A percentile compares a stretch with the other conserved stretches of the same genome.
phyloP scores from a whole-genome alignment of 1,140 invertebrate genomes.

The Philotrypesis tridentata region DNA sequence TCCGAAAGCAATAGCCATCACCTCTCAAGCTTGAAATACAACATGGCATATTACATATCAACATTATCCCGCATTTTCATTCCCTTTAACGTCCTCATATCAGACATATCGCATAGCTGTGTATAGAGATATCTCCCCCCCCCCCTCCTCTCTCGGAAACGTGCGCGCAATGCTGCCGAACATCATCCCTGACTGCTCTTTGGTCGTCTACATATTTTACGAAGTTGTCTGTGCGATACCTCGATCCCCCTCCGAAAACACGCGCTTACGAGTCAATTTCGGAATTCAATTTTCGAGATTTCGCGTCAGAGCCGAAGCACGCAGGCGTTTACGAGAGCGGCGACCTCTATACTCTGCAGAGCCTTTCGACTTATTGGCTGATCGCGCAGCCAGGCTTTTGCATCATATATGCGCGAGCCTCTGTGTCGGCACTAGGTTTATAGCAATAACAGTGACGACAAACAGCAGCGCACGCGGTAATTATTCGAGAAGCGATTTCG shows the following conservation, averaged over 20 bases:
- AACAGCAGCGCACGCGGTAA: background rate
- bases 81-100: background rate
- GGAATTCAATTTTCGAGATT: slow-evolving; percentile 38
- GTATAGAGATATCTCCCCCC: no score
- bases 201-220: background rate
- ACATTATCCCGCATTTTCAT: background rate
- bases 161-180: background rate
- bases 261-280: slow-evolving; percentile 12
- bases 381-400: background rate
- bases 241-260: background rate
- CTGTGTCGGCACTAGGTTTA: no score
- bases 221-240: background rate
- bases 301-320: background rate
- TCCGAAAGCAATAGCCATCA: no score
- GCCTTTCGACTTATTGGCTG: slow-evolving; percentile 34
- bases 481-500: background rate
- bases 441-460: background rate
- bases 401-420: no score
- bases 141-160: background rate
- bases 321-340: background rate
- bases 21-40: no score
- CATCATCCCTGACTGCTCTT: background rate
- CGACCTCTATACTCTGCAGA: background rate
- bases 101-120: no score
- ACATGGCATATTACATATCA: no score